These are phyloP conservation scores for Strongylocentrotus purpuratus DNA, from an alignment of 35 echinoderm and acorn worm genomes.

Conservation along the genomic window DNA sequence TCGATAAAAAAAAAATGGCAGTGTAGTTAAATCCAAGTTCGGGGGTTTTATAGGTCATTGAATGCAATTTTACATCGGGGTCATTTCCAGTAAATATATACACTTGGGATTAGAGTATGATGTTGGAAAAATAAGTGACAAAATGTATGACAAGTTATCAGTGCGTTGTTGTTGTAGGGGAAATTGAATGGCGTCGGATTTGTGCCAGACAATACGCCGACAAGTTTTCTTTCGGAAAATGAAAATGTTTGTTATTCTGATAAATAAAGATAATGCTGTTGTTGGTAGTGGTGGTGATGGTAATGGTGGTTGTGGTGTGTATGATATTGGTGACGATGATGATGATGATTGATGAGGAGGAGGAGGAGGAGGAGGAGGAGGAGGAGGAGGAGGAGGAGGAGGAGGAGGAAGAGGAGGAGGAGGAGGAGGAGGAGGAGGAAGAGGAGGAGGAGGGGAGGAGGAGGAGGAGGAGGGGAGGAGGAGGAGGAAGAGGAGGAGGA, in stretches of 20 bases:
- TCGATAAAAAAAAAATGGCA: background rate
- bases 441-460: too few relatives aligned
- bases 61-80: background rate
- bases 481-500: too few relatives aligned
- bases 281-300: background rate
- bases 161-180: background rate
- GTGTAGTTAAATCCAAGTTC: background rate
- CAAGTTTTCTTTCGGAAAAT: background rate
- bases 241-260: background rate
- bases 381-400: too few relatives aligned
- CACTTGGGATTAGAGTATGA: background rate
- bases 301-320: background rate
- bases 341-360: background rate
- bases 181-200: background rate
- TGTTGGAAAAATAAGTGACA: background rate
- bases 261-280: background rate
- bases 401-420: too few relatives aligned
- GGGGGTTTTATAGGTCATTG: background rate
- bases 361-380: too few relatives aligned
- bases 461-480: too few relatives aligned
- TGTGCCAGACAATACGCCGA: background rate
- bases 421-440: too few relatives aligned
- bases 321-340: background rate
- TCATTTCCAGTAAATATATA: constrained; percentile 4
- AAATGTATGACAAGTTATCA: too few relatives aligned